These are phyloP conservation scores for Arvicanthis niloticus DNA, from an alignment of 2,113 vertebrate species.

Conservation along the genomic window DNA sequence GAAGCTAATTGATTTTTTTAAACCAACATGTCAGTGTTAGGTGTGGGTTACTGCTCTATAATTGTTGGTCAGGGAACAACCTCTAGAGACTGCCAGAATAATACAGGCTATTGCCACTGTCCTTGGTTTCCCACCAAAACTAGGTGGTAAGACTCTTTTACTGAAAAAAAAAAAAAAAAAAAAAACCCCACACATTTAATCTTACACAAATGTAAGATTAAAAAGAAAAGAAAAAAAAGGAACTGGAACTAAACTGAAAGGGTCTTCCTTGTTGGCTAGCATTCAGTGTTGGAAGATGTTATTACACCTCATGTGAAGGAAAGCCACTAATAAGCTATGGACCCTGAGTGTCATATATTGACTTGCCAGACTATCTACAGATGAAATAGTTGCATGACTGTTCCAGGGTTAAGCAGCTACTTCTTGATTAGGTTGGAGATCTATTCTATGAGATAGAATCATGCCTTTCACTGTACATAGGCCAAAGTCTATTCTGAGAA, in stretches of 20 bases:
- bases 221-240: too few species aligned
- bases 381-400: background rate
- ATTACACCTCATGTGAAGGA: background rate
- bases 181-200: too few species aligned
- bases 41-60: background rate
- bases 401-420: background rate
- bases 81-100: background rate
- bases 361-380: background rate
- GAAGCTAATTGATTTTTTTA: background rate
- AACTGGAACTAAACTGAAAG: background rate
- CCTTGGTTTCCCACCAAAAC: background rate
- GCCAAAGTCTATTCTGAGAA: background rate
- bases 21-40: background rate
- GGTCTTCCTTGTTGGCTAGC: background rate
- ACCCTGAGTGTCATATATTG: background rate
- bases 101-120: background rate
- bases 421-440: background rate
- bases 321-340: background rate
- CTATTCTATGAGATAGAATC: background rate
- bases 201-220: background rate
- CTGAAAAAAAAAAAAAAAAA: background rate
- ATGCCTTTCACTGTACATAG: background rate
- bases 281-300: background rate
- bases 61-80: background rate
- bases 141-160: background rate